Base-by-base conservation (phyloP, 2,797 vertebrate species). In the Champsocephalus esox region DNA sequence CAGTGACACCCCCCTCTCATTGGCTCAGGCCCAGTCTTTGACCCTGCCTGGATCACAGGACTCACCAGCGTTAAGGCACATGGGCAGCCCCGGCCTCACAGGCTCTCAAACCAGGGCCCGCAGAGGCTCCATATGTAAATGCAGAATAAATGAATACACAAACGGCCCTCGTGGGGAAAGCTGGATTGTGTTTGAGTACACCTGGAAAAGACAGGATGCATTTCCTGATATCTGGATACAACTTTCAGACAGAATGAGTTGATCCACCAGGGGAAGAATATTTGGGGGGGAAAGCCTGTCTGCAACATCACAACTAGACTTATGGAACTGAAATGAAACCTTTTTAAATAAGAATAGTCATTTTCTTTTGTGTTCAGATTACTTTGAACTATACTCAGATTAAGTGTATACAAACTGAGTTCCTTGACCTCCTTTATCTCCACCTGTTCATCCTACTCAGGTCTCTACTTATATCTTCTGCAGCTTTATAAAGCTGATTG, bases 1-100 rank as follows among this genome's bases (percentile, higher is more conserved):
- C 82, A 75, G 87, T 93, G 92, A 93, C 93, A 94, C 94, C 88
- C 73, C 88, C 79, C 84, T 79, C 83, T 87, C 88, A 84, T 86
- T 90, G 91, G 89, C 80, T 89, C 80, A 19, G 84, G 81, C 82
- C 69, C 24, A 83, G 84, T 88, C 79, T 92, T 89, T 94, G 92
- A 93, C 94, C 89, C 88, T 77, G 87, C 70, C 61, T 68, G 52
- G 82, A 89, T 91, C 85, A 87, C 78, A 88, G 87, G 80, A 82
- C 85, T 85, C 74, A 86, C 82, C 81, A 60, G 87, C 85, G 84
- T 84, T 68, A 63, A 87, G 82, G 80, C 86, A 80, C 77, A 76
- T 55, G 75, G 71, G 45, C 50, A 57, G 73, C 60, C 76, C 69
- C 2, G 43, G 80, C 75, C 73, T 81, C 45, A 73, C 64, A 13